These are phyloP conservation scores for Elgaria multicarinata DNA, from an alignment of 2,113 vertebrate species.

Conservation along the genomic window DNA sequence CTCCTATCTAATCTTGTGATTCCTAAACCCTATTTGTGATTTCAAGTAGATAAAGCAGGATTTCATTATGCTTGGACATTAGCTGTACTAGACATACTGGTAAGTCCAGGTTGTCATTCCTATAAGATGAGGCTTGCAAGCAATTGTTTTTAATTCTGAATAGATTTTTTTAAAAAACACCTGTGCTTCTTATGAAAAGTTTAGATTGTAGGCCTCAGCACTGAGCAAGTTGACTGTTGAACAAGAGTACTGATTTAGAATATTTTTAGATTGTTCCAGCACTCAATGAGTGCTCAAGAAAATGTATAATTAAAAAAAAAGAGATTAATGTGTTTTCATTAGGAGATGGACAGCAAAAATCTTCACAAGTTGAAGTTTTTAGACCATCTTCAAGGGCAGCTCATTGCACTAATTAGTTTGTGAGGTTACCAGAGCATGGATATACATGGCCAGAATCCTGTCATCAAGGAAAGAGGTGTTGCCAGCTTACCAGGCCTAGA, in stretches of 20 bases:
- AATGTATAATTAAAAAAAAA: neutral
- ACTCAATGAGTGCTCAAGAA: too few species aligned
- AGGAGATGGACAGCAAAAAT: neutral
- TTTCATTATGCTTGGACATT: neutral
- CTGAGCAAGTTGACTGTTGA: neutral
- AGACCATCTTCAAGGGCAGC: neutral
- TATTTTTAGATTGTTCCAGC: neutral
- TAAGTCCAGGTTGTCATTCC: neutral
- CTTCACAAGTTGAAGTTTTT: neutral
- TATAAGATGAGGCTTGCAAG: neutral
- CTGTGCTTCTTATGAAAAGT: neutral
- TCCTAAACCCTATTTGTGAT: neutral
- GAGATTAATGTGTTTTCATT: neutral
- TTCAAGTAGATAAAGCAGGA: neutral
- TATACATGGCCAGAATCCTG: neutral
- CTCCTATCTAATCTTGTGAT: neutral
- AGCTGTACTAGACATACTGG: neutral
- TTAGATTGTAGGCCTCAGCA: neutral
- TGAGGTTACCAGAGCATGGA: neutral
- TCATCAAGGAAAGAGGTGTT: neutral
- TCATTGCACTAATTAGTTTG: too few species aligned
- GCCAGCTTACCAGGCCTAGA: neutral
- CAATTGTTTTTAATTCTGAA: neutral
- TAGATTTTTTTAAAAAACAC: neutral
- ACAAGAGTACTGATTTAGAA: neutral